Conservation (phyloP, 1,140 invertebrate genomes). For the Metaphire vulgaris region DNA sequence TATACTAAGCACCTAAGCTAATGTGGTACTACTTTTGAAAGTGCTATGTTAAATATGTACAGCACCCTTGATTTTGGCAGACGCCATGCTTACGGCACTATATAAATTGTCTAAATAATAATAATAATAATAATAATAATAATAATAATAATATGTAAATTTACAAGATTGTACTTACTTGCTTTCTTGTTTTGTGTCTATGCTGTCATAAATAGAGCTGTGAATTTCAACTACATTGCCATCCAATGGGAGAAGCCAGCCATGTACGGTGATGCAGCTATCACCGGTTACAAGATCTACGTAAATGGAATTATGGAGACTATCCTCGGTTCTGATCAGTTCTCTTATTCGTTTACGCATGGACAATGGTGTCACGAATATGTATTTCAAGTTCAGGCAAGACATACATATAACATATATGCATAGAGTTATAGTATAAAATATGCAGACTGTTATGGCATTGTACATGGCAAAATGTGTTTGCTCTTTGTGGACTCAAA, state of each 20-base stretch:
- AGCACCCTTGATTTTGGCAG: too few relatives aligned
- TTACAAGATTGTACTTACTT: too few relatives aligned
- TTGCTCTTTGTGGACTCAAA: not conserved
- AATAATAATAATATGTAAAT: too few relatives aligned
- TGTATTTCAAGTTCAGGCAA: slow-evolving; percentile 51
- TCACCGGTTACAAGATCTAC: slow-evolving; percentile 52
- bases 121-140: not conserved
- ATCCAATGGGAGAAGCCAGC: slow-evolving; percentile 52
- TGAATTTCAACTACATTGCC: slow-evolving; percentile 52
- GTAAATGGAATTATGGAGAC: slow-evolving; percentile 50
- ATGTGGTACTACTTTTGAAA: too few relatives aligned
- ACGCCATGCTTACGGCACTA: too few relatives aligned
- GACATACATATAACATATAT: too few relatives aligned
- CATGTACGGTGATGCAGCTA: slow-evolving; percentile 46
- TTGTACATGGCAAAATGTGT: too few relatives aligned
- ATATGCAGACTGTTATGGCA: not conserved
- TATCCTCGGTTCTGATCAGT: slow-evolving; percentile 43
- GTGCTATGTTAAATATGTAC: too few relatives aligned
- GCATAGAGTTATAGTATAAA: too few relatives aligned
- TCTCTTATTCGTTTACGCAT: slow-evolving; percentile 46
- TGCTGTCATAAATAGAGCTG: slow-evolving; percentile 38
- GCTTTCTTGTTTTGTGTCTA: not conserved
- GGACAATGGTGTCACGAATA: slow-evolving; percentile 51
- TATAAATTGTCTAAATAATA: not conserved
- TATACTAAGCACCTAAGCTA: too few relatives aligned